Evolutionary conservation across 2,888 invertebrate genomes (phyloP).

Genomic region (Phyllotreta striolata): DNA sequence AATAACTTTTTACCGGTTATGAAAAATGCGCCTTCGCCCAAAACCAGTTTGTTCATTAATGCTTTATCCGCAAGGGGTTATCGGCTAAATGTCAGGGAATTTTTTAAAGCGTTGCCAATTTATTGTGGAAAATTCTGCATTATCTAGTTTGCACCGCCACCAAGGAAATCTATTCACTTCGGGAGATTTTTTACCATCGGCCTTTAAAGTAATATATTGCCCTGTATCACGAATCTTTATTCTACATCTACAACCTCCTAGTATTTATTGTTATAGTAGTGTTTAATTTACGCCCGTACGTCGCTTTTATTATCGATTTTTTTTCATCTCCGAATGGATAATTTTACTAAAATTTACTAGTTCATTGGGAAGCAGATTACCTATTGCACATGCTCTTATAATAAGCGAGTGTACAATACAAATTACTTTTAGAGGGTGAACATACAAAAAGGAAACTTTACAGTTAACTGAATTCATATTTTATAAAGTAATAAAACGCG

Average conservation of each 20-base stretch:
- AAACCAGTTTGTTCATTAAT: constrained; percentile 30
- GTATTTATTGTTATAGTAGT: background rate
- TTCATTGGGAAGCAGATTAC: background rate
- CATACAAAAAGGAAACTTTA: constrained; percentile 9
- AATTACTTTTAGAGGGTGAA: constrained; percentile 4
- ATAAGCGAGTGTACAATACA: constrained; percentile 3
- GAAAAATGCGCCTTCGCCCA: constrained; percentile 32
- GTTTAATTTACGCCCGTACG: no score
- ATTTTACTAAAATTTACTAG: background rate
- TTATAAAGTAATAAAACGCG: constrained; percentile 17
- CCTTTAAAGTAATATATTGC: constrained; percentile 9
- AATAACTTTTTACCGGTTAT: constrained; percentile 34
- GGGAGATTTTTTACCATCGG: constrained; percentile 7
- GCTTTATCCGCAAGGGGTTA: constrained; percentile 27
- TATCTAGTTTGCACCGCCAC: constrained; percentile 12
- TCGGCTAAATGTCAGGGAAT: constrained; percentile 25
- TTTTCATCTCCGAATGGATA: background rate
- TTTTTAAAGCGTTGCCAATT: constrained; percentile 24
- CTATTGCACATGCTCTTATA: constrained; percentile 10
- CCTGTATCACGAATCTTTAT: constrained; percentile 3
- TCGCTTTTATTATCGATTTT: no score
- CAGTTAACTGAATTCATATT: constrained; percentile 11
- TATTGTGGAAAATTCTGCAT: constrained; percentile 22
- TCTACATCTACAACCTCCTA: background rate
- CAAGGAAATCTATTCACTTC: constrained; percentile 11